Evolutionary conservation across 2,113 vertebrate species (phyloP).

Genomic region (Ctenomys sociabilis): DNA sequence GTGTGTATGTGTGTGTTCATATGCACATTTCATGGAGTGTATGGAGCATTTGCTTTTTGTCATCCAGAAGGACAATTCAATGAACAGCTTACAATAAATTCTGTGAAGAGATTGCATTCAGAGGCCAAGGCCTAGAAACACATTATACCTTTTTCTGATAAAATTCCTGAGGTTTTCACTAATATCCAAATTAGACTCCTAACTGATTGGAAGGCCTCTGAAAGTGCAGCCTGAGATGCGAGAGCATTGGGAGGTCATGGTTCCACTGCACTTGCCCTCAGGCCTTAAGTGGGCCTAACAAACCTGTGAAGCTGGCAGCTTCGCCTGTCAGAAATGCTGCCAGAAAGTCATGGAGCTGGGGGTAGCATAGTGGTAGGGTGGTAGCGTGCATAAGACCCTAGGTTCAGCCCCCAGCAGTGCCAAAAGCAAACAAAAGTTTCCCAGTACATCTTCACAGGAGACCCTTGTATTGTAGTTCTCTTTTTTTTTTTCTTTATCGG

Average conservation of each 20-base stretch:
- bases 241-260: neutral
- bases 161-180: constrained; percentile 22
- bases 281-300: neutral
- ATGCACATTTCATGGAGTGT: neutral
- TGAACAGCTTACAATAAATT: neutral
- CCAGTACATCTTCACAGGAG: neutral
- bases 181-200: neutral
- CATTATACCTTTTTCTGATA: constrained; percentile 16
- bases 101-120: constrained; percentile 54
- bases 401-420: neutral
- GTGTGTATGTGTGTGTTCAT: no score
- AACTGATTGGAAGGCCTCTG: constrained; percentile 38
- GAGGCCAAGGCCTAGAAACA: neutral
- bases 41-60: neutral
- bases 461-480: neutral
- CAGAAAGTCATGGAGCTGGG: neutral
- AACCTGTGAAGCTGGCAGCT: neutral
- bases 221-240: constrained; percentile 28
- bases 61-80: neutral
- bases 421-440: neutral
- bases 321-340: neutral
- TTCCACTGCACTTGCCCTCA: neutral
- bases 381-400: neutral
- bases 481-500: neutral
- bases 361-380: neutral